A percentile compares a stretch with the other conserved stretches of the same genome.
Evolutionary conservation across 2,797 vertebrate species (phyloP).

Genomic region (Gouania willdenowi): DNA sequence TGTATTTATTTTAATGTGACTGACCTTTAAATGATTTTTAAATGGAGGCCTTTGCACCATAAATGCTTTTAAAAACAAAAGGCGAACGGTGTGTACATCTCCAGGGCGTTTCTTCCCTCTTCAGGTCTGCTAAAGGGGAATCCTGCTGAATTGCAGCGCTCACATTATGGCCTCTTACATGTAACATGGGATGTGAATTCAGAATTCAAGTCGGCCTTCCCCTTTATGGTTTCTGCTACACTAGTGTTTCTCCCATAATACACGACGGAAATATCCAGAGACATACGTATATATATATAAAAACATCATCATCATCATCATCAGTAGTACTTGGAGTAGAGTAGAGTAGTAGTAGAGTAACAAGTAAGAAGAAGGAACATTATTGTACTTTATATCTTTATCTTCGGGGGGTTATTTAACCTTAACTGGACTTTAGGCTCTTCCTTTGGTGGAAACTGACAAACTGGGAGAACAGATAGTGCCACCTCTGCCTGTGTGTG

Average conservation of each 20-base stretch:
- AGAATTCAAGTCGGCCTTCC: conserved; percentile 39
- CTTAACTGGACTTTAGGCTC: conserved; percentile 50
- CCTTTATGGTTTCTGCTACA: conserved; percentile 72
- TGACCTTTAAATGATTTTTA: conserved; percentile 22
- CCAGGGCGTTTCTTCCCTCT: conserved; percentile 39
- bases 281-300: conserved; percentile 70
- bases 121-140: conserved; percentile 59
- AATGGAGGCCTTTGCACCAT: conserved; percentile 18
- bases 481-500: conserved; percentile 41
- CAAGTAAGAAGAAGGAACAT: conserved; percentile 80
- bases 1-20: background rate
- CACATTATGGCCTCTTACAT: conserved; percentile 50
- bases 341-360: conserved; percentile 80
- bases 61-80: conserved; percentile 37
- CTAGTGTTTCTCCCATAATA: conserved; percentile 78
- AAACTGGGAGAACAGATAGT: conserved; percentile 48
- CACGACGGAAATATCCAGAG: conserved; percentile 75
- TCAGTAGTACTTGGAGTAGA: conserved; percentile 76
- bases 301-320: conserved; percentile 57
- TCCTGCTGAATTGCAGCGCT: conserved; percentile 47
- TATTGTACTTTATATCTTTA: conserved; percentile 73
- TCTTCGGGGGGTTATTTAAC: conserved; percentile 56
- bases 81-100: conserved; percentile 45
- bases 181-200: conserved; percentile 41
- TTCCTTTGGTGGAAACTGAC: conserved; percentile 55